A percentile compares a stretch with the other conserved stretches of the same genome.
Evolutionary conservation across 2,888 invertebrate genomes (phyloP).

Genomic region (Rhamnusium bicolor): DNA sequence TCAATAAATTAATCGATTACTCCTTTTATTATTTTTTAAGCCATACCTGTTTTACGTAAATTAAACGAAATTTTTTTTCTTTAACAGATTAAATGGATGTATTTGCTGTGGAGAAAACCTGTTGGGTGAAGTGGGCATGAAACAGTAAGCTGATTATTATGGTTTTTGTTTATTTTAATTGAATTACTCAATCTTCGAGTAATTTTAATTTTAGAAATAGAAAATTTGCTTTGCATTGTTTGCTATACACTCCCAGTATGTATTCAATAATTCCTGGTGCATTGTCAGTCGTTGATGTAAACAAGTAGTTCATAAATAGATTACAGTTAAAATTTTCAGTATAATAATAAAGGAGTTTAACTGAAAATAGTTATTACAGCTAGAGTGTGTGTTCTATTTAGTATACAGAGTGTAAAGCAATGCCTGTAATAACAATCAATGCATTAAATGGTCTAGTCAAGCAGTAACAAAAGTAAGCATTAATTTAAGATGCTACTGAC

Average conservation of each 20-base stretch:
- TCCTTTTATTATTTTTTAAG: no score
- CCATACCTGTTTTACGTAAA: no score
- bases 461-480: conserved; percentile 58
- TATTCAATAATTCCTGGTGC: background rate
- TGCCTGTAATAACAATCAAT: conserved; percentile 48
- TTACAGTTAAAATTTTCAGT: background rate
- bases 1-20: no score
- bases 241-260: no score
- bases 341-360: background rate
- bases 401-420: conserved; percentile 48
- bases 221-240: background rate
- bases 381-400: conserved; percentile 3
- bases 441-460: conserved; percentile 56
- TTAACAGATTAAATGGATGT: no score
- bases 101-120: no score
- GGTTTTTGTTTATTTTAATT: no score
- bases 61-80: no score
- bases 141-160: no score
- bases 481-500: conserved; percentile 64
- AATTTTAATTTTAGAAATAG: background rate
- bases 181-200: no score
- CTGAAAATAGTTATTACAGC: background rate
- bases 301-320: background rate
- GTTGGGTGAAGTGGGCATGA: no score
- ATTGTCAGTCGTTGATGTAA: background rate